Conservation (phyloP, 2,797 vertebrate species). For the Rhynchonycteris naso region DNA sequence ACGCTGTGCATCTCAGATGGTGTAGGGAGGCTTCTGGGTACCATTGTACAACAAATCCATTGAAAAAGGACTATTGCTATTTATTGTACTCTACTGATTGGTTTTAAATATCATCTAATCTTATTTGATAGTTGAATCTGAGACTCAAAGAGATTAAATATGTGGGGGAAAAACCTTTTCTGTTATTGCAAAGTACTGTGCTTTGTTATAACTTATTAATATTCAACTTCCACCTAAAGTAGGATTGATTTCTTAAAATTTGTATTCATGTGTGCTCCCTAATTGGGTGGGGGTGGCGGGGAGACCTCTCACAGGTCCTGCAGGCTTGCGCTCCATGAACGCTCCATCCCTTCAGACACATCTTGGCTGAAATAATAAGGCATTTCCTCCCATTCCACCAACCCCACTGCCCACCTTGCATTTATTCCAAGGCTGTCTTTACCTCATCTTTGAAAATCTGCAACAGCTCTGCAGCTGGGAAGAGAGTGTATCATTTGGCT, state of each 20-base stretch:
- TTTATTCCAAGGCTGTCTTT: constrained; percentile 74
- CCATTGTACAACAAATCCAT: neutral
- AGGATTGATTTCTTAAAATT: constrained; percentile 69
- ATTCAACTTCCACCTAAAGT: constrained; percentile 72
- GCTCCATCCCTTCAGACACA: constrained; percentile 31
- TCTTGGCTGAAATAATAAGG: constrained; percentile 49
- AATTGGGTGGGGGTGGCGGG: neutral
- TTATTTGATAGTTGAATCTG: constrained; percentile 56
- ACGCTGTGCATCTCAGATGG: neutral
- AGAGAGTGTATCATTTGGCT: constrained; percentile 80
- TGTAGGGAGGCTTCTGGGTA: neutral
- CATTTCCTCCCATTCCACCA: neutral
- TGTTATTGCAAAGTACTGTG: constrained; percentile 31
- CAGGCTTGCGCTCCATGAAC: neutral
- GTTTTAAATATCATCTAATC: constrained; percentile 45
- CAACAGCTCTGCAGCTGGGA: constrained; percentile 66
- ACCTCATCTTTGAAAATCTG: constrained; percentile 75
- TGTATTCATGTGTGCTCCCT: constrained; percentile 56
- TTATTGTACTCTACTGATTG: constrained; percentile 38
- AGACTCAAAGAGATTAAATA: constrained; percentile 53
- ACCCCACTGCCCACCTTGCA: constrained; percentile 54
- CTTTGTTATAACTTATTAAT: constrained; percentile 70
- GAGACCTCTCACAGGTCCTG: constrained; percentile 3
- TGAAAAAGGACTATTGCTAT: neutral
- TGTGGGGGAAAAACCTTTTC: neutral